These are phyloP conservation scores for Xenopus tropicalis DNA, from an alignment of 2,113 vertebrate genomes.

Conservation along the genomic window UCB_Xtro_10.0 CM004449.2:102192001-102192500, in stretches of 20 bases:
- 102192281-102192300: not conserved
- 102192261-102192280: slow-evolving; percentile 2
- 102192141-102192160: not conserved
- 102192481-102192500: too few species aligned
- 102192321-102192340: not conserved
- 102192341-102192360: not conserved
- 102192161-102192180: not conserved
- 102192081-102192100: not conserved
- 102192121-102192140: not conserved
- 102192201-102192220: slow-evolving; percentile 4
- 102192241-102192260: slow-evolving; percentile 11
- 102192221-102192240: not conserved
- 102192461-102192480: too few species aligned
- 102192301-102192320: not conserved
- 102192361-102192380: not conserved
- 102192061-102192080: not conserved
- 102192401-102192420: not conserved
- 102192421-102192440: not conserved
- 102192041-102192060: not conserved
- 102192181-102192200: not conserved
- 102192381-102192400: not conserved
- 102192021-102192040: not conserved
- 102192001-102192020: not conserved
- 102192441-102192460: too few species aligned
- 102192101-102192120: not conserved